These are phyloP conservation scores for Momotus momota DNA, from an alignment of 2,797 vertebrate species.

Conservation along the genomic window DNA sequence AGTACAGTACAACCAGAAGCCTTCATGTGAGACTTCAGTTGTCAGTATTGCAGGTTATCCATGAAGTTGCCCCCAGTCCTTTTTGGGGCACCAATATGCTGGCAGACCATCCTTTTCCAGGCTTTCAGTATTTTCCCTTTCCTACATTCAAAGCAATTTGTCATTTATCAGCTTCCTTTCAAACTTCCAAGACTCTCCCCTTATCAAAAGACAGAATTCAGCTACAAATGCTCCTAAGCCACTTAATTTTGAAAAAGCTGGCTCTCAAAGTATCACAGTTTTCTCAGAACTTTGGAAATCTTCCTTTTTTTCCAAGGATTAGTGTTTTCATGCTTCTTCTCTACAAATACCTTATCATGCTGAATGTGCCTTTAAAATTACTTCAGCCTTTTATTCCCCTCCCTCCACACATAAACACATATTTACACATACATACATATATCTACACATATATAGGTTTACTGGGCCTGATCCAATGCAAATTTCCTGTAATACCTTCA, in stretches of 20 bases:
- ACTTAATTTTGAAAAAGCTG: not conserved
- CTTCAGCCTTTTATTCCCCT: not conserved
- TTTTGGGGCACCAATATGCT: not conserved
- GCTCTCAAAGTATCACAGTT: not conserved
- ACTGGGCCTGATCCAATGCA: not conserved
- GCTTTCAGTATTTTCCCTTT: not conserved
- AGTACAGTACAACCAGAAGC: not conserved
- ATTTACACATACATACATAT: accelerated
- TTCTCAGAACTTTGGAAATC: not conserved
- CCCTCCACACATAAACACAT: not conserved
- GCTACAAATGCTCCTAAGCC: not conserved
- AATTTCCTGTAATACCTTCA: not conserved
- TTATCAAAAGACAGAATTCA: not conserved
- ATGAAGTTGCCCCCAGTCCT: not conserved
- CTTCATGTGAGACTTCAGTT: not conserved
- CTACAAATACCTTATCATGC: not conserved
- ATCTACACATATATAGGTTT: not conserved
- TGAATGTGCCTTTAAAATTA: not conserved
- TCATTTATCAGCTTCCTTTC: not conserved
- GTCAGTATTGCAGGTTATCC: not conserved
- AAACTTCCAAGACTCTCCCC: not conserved
- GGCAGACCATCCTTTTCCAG: not conserved
- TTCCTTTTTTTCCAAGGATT: not conserved
- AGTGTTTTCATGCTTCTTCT: not conserved
- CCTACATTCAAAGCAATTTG: not conserved